Base-by-base conservation (phyloP, 2,888 invertebrate genomes). In the Catocala sponsa region DNA sequence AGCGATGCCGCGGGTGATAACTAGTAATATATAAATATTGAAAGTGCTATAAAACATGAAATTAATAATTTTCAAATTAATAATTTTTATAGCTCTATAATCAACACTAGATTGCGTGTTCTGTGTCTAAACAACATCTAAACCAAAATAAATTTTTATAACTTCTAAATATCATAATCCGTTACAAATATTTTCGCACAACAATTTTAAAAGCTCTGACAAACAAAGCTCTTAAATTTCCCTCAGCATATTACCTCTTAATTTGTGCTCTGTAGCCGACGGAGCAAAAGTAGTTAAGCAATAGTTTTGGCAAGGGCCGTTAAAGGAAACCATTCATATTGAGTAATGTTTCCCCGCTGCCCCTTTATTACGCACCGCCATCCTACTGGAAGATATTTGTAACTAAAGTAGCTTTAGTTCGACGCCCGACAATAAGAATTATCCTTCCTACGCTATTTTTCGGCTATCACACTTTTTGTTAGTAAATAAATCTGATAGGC, bases 261-360 rank as follows among this genome's bases (percentile, higher is more conserved):
- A 88, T 84, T 87, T 79, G 74, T 72, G 73, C 78, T 82, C 78
- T 72, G 76, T 76, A 78, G 78, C 82, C 81, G 70, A 68, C 71
- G 65, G 58, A 63, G 78, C 74, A 82, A 78, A 84, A 86, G 82
- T 85, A 84, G 86, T 87, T 87, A 84, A 73, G 82, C 87, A 84
- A 88, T 87, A 88, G 89, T 88, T 88, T 86, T 84, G 87, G 84
- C 83, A 82, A 79, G 81, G 82, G 74, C 81, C 79, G 77, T 81
- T 75, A 81, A 81, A 84, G 91, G 91, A 90, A 91, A 86, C 89
- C 85, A 90, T 91, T 86, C 86, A 86, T 89, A 91, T 86, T 87
- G 89, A 88, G 80, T 89, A 91, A 91, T 91, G 89, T 86, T 89
- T 89, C 88, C 90, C 83, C 78, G 74, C 75, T 81, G 83, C 83